A percentile compares a stretch with the other conserved stretches of the same genome.
These are phyloP conservation scores for Ephialtes manifestator DNA, from an alignment of 2,888 invertebrate genomes.

Conservation along the genomic window DNA sequence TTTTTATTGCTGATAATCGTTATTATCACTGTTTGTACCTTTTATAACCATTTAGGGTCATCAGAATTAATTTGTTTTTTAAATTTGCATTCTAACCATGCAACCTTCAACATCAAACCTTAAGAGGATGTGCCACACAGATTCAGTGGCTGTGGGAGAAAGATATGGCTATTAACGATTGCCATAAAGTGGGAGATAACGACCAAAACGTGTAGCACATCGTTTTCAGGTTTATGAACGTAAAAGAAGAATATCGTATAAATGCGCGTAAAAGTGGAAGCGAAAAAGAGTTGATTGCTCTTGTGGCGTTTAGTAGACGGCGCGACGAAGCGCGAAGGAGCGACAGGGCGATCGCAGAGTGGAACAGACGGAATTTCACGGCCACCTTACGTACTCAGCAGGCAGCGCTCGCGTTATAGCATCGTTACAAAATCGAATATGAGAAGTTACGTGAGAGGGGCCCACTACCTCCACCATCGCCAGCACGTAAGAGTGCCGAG, in stretches of 20 bases:
- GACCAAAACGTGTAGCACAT: no score
- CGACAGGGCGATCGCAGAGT: neutral
- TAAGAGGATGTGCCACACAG: no score
- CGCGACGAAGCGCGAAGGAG: neutral
- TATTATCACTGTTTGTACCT: no score
- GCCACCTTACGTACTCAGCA: slow-evolving; percentile 39
- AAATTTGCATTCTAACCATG: no score
- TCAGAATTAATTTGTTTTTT: no score
- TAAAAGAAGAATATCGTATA: neutral
- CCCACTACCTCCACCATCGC: neutral
- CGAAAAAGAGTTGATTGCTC: neutral
- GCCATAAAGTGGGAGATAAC: no score
- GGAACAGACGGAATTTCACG: slow-evolving; percentile 42
- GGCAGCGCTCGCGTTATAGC: slow-evolving; percentile 48
- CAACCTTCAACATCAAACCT: no score
- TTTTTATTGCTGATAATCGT: no score
- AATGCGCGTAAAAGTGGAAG: neutral
- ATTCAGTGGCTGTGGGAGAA: neutral
- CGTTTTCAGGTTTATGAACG: neutral
- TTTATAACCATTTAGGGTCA: no score
- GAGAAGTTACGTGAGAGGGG: slow-evolving; percentile 56
- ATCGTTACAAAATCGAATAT: slow-evolving; percentile 67
- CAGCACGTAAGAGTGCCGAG: slow-evolving; percentile 14
- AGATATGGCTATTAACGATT: no score
- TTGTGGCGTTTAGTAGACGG: neutral